A percentile compares a stretch with the other conserved stretches of the same genome.
phyloP scores from a whole-genome alignment of 2,113 vertebrate species.

The Benitochromis conjunctus region DNA sequence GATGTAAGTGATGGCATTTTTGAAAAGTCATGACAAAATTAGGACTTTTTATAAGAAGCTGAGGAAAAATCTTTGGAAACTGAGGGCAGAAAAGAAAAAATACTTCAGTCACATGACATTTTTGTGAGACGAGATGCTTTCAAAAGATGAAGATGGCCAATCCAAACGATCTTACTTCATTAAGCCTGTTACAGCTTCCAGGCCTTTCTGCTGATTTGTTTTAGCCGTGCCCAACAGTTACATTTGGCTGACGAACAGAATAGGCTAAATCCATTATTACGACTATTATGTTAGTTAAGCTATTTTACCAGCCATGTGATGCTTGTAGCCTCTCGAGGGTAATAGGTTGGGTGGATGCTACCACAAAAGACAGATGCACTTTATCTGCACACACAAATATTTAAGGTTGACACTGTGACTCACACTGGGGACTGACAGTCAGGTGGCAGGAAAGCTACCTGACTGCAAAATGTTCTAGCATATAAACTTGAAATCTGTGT shows the following conservation, averaged over 20 bases:
- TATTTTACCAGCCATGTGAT: background rate
- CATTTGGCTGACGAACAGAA: no score
- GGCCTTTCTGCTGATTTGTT: background rate
- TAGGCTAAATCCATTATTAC: background rate
- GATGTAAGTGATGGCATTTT: background rate
- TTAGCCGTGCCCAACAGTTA: background rate
- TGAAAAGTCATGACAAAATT: no score
- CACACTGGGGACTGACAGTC: no score
- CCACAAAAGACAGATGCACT: no score
- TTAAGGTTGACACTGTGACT: no score
- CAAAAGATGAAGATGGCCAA: background rate
- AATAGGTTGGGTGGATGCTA: no score
- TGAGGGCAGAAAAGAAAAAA: background rate
- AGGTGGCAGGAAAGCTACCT: background rate
- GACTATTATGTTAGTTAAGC: background rate
- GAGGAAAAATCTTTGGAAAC: background rate
- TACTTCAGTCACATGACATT: background rate
- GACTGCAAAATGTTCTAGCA: no score
- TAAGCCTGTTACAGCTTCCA: background rate
- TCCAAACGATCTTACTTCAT: background rate
- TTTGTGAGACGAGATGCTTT: background rate
- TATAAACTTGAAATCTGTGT: no score
- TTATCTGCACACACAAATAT: no score
- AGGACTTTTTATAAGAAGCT: background rate
- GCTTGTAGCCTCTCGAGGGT: no score